Conservation (phyloP, 2,797 vertebrate genomes). For the Pseudochirops cupreus region DNA sequence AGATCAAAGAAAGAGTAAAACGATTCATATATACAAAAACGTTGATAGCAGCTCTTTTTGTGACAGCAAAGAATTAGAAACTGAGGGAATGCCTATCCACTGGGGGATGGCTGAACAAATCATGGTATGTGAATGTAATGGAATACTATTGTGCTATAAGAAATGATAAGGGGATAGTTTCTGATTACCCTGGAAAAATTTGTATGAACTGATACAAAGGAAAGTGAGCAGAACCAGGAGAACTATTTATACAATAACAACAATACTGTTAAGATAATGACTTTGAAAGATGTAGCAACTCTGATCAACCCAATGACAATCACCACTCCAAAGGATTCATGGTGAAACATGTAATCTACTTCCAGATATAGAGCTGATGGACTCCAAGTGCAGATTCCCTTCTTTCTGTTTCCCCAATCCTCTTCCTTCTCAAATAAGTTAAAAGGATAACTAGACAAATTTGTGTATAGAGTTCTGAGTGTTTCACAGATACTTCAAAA, state of each 20-base stretch:
- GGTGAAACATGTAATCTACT: neutral
- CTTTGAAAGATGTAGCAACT: neutral
- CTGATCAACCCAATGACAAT: neutral
- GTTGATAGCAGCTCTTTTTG: neutral
- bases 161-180: neutral
- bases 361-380: neutral
- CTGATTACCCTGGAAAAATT: neutral
- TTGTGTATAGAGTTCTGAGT: neutral
- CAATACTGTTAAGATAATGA: neutral
- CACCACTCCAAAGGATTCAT: neutral
- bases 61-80: neutral
- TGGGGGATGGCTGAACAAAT: neutral
- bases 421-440: constrained; percentile 37
- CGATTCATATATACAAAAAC: neutral
- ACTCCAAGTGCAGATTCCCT: neutral
- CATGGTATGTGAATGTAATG: neutral
- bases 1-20: neutral
- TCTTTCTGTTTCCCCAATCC: constrained; percentile 9
- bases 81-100: neutral
- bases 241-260: neutral
- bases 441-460: constrained; percentile 47
- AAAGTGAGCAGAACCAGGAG: neutral
- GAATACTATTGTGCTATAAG: neutral
- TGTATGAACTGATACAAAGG: neutral
- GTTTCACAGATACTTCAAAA: neutral